phyloP scores from a whole-genome alignment of 2,113 vertebrate genomes.

The Piaya cayana region DNA sequence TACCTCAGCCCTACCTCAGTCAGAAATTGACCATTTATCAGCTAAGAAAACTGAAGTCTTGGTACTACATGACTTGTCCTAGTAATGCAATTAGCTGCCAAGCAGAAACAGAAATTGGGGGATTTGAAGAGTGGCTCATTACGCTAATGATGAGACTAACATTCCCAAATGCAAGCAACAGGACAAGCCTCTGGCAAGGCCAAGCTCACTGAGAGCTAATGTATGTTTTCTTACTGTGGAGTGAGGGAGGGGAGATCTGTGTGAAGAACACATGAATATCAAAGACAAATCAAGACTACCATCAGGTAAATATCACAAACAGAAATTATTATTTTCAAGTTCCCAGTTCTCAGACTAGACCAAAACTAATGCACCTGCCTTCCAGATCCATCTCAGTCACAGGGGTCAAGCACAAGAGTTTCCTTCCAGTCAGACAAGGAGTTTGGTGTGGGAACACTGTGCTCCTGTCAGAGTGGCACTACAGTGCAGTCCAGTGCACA shows the following conservation, averaged over 20 bases:
- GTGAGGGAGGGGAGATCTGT: background rate
- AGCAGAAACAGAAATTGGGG: background rate
- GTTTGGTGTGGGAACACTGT: background rate
- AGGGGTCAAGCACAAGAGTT: background rate
- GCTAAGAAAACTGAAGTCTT: background rate
- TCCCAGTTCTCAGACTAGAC: background rate
- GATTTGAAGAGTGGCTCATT: slow-evolving; percentile 45
- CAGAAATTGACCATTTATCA: no score
- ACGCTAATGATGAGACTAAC: background rate
- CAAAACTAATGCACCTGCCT: background rate
- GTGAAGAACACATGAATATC: background rate
- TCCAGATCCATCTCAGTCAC: background rate
- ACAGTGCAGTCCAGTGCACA: background rate
- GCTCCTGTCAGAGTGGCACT: background rate
- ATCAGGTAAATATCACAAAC: background rate
- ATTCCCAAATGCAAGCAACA: background rate
- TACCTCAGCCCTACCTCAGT: background rate
- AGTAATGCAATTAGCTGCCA: background rate
- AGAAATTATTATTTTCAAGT: background rate
- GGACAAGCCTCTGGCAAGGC: slow-evolving; percentile 31
- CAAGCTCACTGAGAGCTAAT: background rate
- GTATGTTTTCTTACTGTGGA: background rate
- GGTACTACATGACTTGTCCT: background rate
- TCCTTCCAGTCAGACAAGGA: background rate
- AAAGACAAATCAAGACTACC: background rate